These are phyloP conservation scores for Leptopilina boulardi DNA, from an alignment of 1,140 invertebrate species.

Conservation along the genomic window DNA sequence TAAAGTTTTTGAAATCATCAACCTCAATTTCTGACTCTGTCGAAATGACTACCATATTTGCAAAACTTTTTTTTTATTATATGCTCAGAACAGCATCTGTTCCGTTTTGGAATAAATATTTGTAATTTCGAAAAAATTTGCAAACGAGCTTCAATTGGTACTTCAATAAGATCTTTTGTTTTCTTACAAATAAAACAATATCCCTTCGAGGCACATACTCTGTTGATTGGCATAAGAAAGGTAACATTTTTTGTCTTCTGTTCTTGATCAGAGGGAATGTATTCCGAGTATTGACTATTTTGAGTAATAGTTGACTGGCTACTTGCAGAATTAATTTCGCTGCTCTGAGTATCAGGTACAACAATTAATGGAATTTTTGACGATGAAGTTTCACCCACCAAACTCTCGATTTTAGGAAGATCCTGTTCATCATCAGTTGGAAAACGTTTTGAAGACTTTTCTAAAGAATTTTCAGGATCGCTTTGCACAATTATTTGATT, in stretches of 20 bases:
- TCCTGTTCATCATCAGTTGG: background rate
- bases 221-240: slow-evolving; percentile 31
- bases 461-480: background rate
- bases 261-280: background rate
- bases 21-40: slow-evolving; percentile 32
- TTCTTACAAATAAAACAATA: slow-evolving; percentile 46
- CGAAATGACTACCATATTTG: slow-evolving; percentile 35
- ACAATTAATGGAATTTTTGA: background rate
- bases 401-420: background rate
- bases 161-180: slow-evolving; percentile 30
- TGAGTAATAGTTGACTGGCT: background rate
- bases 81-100: slow-evolving; percentile 48
- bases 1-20: slow-evolving; percentile 34
- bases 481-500: background rate
- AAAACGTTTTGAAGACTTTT: background rate
- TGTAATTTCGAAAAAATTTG: slow-evolving; percentile 40
- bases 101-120: slow-evolving; percentile 49
- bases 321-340: background rate
- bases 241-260: background rate
- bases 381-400: background rate
- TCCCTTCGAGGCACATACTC: slow-evolving; percentile 35
- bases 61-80: slow-evolving; percentile 47
- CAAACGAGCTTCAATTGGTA: slow-evolving; percentile 36
- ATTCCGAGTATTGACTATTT: background rate
- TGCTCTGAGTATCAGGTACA: background rate